These are phyloP conservation scores for Magallana ariakensis DNA, from an alignment of 1,140 invertebrate species.

Conservation along the genomic window DNA sequence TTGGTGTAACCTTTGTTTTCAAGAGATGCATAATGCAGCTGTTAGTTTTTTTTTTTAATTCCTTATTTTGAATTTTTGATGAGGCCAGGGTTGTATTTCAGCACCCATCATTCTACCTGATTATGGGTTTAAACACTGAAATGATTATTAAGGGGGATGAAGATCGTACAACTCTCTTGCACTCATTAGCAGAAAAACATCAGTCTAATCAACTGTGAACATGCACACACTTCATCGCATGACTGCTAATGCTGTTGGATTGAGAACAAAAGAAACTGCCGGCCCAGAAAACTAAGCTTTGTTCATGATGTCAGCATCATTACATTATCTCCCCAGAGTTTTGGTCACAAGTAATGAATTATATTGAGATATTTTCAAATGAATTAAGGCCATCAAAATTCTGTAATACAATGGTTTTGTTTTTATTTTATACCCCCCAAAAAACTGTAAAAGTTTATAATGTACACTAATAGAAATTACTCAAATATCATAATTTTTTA, in stretches of 20 bases:
- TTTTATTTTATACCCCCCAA: no score
- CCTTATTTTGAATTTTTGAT: constrained; percentile 29
- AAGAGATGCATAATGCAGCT: constrained; percentile 27
- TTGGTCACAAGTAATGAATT: no score
- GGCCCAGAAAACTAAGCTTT: no score
- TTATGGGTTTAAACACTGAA: background rate
- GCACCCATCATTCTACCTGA: background rate
- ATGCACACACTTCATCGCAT: constrained; percentile 13
- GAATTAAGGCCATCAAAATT: no score
- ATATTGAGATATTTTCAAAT: no score
- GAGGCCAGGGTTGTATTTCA: background rate
- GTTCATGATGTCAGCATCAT: no score
- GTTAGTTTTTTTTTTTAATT: constrained; percentile 12
- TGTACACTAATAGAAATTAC: no score
- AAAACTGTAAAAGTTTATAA: no score
- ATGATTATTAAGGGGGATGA: background rate
- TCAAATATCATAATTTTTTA: no score
- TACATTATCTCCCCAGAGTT: no score
- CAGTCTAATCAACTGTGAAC: constrained; percentile 6
- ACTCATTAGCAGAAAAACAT: constrained; percentile 27
- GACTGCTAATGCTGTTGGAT: background rate
- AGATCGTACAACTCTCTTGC: background rate
- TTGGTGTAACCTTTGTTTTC: constrained; percentile 32
- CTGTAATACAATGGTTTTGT: no score
- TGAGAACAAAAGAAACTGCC: no score